These are phyloP conservation scores for Heterodera schachtii DNA, from an alignment of 1,140 invertebrate species.

Conservation along the genomic window DNA sequence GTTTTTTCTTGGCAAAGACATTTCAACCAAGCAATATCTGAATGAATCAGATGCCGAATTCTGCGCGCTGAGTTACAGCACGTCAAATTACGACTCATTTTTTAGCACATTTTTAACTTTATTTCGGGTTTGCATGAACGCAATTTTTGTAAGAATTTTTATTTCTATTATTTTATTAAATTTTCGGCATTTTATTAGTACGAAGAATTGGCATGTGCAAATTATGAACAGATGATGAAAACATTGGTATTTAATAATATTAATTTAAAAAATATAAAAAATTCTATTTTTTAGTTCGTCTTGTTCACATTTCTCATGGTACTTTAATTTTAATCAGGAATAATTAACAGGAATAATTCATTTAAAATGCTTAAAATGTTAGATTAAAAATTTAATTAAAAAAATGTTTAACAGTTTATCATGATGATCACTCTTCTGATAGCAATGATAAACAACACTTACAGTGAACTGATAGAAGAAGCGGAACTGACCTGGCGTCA, in stretches of 20 bases:
- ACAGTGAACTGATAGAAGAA: constrained; percentile 82
- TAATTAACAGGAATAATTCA: no score
- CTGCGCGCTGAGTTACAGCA: constrained; percentile 71
- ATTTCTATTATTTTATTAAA: constrained; percentile 10
- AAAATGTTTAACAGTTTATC: constrained; percentile 67
- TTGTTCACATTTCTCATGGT: constrained; percentile 97
- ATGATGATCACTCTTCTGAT: constrained; percentile 72
- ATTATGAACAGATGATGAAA: constrained; percentile 86
- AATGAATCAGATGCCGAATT: constrained; percentile 65
- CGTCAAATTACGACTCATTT: constrained; percentile 74
- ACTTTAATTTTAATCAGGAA: no score
- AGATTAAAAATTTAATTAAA: no score
- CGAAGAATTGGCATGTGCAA: constrained; percentile 81
- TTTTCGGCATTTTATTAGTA: constrained; percentile 74
- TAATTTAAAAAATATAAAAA: no score
- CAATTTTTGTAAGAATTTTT: constrained; percentile 82
- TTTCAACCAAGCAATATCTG: constrained; percentile 72
- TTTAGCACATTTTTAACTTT: constrained; percentile 92
- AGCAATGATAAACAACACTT: constrained; percentile 72
- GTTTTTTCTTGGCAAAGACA: constrained; percentile 90
- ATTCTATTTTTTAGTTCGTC: constrained; percentile 61
- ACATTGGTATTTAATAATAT: constrained; percentile 76
- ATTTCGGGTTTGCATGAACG: constrained; percentile 94
- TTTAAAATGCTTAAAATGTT: no score
- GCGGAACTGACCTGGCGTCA: constrained; percentile 98